Evolutionary conservation across 2,113 vertebrate genomes (phyloP).

Genomic region (Oreochromis niloticus): DNA sequence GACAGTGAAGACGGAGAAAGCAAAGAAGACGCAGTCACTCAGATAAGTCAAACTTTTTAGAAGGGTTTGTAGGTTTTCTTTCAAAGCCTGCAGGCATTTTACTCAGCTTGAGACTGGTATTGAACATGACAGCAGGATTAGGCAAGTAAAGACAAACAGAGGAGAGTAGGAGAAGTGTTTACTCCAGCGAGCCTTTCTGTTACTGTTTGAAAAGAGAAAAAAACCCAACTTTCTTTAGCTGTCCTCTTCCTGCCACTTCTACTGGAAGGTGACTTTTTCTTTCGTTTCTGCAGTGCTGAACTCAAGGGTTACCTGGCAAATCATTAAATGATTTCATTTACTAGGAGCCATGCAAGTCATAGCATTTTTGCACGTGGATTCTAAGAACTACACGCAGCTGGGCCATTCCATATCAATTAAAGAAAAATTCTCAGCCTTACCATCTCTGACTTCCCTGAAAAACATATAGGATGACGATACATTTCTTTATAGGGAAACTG

Average conservation of each 20-base stretch:
- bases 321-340: background rate
- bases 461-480: background rate
- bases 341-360: background rate
- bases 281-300: background rate
- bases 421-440: background rate
- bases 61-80: conserved; percentile 2
- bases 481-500: background rate
- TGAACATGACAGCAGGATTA: conserved; percentile 1
- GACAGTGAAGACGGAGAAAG: background rate
- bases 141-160: conserved; percentile 11
- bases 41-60: background rate
- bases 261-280: background rate
- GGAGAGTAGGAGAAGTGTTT: conserved; percentile 16
- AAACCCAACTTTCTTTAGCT: background rate
- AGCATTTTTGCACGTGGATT: no score
- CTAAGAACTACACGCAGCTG: background rate
- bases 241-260: background rate
- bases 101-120: background rate
- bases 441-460: background rate
- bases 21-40: background rate
- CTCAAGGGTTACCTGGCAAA: background rate
- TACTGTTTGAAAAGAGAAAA: background rate
- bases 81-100: background rate
- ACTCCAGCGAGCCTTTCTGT: background rate
- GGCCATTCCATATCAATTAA: background rate